These are phyloP conservation scores for Mirounga angustirostris DNA, from an alignment of 2,113 vertebrate species.

Conservation along the genomic window DNA sequence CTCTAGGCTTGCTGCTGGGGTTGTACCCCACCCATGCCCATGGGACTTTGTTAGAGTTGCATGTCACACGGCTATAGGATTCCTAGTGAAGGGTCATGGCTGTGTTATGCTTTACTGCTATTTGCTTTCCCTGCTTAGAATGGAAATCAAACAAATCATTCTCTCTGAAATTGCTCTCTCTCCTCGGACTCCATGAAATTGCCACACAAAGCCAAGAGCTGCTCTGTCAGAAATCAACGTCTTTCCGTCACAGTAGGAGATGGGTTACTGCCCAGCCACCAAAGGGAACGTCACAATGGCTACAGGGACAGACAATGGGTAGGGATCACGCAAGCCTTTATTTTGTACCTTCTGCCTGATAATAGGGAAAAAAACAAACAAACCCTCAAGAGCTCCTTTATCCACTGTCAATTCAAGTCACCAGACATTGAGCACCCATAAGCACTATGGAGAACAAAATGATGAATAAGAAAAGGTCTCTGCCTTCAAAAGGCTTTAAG, in stretches of 20 bases:
- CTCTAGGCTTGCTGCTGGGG: neutral
- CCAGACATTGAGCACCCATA: neutral
- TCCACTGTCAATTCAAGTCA: conserved; percentile 36
- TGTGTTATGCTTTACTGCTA: neutral
- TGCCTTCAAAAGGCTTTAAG: conserved; percentile 10
- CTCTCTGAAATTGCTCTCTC: conserved; percentile 58
- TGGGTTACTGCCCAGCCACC: conserved; percentile 30
- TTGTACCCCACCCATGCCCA: neutral
- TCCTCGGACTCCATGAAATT: conserved; percentile 38
- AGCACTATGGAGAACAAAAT: neutral
- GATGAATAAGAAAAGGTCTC: neutral
- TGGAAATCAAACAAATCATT: conserved; percentile 20
- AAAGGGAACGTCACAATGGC: conserved; percentile 42
- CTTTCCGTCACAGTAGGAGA: neutral
- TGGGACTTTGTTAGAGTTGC: neutral
- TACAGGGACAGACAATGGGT: neutral
- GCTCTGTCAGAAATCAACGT: conserved; percentile 36
- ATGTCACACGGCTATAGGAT: neutral
- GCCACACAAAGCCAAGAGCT: conserved; percentile 40
- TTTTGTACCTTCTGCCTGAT: conserved; percentile 15
- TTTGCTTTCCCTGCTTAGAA: conserved; percentile 34
- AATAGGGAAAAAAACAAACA: neutral
- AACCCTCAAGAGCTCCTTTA: neutral
- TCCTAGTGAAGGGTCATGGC: neutral
- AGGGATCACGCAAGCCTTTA: conserved; percentile 8